Base-by-base conservation (phyloP, 2,797 vertebrate species). In the Sebastes diaconus region DNA sequence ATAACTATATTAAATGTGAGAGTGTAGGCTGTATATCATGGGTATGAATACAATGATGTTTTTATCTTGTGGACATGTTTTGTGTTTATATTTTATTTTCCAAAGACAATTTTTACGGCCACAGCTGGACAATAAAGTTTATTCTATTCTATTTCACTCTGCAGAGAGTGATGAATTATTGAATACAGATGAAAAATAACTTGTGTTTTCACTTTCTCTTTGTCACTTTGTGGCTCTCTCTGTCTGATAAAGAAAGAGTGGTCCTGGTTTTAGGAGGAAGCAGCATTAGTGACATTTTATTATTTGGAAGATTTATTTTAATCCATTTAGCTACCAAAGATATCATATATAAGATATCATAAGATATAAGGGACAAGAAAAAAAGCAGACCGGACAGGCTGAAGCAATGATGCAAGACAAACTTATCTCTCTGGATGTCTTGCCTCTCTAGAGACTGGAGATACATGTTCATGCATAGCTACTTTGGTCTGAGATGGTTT, bases 241-340 rank as follows among this genome's bases (percentile, higher is more conserved):
- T 66, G 73, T 66, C 80, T 81, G 77, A 85, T 80, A 71, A 70
- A 82, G 24, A 14, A 87, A 68, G 60, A 75, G 70, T 64, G 61
- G 70, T 73, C 14, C 36, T 67, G 42, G 46, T 73, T 67, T 75
- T 54, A 55, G 24, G 50, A 73, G 63, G 80, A 59, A 77, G 73
- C 64, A 68, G 64, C 70, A 85, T 82, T 67, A 34, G 83, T 66
- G 58, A 14, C 73, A 81, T 61, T 1, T 30, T 66, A 71, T 85
- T 69, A 84, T 83, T 77, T 68, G 39, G 59, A 61, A 77, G 85
- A 87, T 92, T 18, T 90, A 84, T 77, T 63, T 75, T 83, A 81
- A 86, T 91, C 84, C 80, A 36, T 36, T 36, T 36, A 36, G 34
- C 34, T 36, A 36, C 34, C 4, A 36, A 36, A 36, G 34, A 36